Conservation (phyloP, 1,140 invertebrate genomes). For the Archivesica marissinica region DNA sequence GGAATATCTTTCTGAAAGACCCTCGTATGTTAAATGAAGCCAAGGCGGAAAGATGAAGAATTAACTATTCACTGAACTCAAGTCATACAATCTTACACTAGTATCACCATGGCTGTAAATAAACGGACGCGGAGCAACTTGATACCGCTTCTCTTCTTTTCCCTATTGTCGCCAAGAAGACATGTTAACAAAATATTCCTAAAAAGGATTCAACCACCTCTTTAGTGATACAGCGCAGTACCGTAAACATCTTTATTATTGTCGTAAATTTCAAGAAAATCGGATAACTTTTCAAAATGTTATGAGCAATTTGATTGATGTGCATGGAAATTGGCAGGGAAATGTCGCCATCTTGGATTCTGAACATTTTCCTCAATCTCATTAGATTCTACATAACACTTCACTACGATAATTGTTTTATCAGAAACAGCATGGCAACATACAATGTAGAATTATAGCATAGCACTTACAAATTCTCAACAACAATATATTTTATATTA, state of each 20-base stretch:
- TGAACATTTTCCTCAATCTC: too few species aligned
- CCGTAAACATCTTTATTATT: neutral
- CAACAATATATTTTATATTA: too few species aligned
- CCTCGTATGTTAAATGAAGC: constrained; percentile 9
- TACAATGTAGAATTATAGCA: too few species aligned
- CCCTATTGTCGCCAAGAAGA: neutral
- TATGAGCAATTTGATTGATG: neutral
- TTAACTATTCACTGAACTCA: constrained; percentile 32
- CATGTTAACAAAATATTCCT: neutral
- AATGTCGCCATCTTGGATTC: too few species aligned
- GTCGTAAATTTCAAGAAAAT: neutral
- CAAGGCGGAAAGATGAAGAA: neutral
- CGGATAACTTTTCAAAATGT: neutral
- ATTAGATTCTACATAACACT: too few species aligned
- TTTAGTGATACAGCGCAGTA: neutral
- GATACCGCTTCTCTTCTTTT: constrained; percentile 11
- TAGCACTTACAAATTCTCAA: too few species aligned
- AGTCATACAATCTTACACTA: constrained; percentile 38
- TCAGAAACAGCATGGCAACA: too few species aligned
- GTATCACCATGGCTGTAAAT: constrained; percentile 40
- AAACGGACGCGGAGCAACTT: neutral
- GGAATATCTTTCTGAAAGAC: too few species aligned
- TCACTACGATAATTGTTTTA: too few species aligned
- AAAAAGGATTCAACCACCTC: neutral
- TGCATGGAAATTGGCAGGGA: too few species aligned